Percentiles rank a stretch among this genome's conserved stretches.
Evolutionary conservation across 2,888 invertebrate species (phyloP).

Genomic region (Lymantria monacha): DNA sequence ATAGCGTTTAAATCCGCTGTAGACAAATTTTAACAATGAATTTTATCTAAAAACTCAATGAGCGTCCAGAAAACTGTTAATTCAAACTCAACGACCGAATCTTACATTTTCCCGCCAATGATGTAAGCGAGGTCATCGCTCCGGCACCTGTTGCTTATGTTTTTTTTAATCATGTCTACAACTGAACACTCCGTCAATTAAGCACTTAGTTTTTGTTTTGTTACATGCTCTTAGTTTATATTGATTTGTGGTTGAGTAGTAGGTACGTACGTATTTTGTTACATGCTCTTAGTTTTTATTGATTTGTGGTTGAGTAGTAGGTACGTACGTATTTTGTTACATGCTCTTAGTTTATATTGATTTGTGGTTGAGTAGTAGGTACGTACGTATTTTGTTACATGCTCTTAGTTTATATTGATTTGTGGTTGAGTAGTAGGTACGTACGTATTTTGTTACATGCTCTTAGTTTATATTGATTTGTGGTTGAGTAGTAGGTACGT

Average conservation of each 20-base stretch:
- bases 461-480: constrained; percentile 64
- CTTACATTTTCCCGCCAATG: constrained; percentile 54
- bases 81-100: constrained; percentile 45
- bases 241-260: constrained; percentile 55
- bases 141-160: constrained; percentile 60
- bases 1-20: constrained; percentile 19
- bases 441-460: too few species aligned
- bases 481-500: constrained; percentile 33
- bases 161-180: constrained; percentile 38
- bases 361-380: constrained; percentile 44
- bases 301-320: constrained; percentile 50
- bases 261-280: too few species aligned
- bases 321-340: too few species aligned
- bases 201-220: constrained; percentile 66
- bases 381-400: too few species aligned
- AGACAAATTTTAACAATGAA: constrained; percentile 21
- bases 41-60: constrained; percentile 38
- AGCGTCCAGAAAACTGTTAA: constrained; percentile 44
- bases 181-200: constrained; percentile 59
- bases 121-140: constrained; percentile 50
- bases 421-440: constrained; percentile 40
- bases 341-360: constrained; percentile 59
- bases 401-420: constrained; percentile 62
- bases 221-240: constrained; percentile 53
- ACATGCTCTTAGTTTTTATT: constrained; percentile 55